A percentile compares a stretch with the other conserved stretches of the same genome.
Conservation (phyloP, 2,113 vertebrate species). For the Nestor notabilis region DNA sequence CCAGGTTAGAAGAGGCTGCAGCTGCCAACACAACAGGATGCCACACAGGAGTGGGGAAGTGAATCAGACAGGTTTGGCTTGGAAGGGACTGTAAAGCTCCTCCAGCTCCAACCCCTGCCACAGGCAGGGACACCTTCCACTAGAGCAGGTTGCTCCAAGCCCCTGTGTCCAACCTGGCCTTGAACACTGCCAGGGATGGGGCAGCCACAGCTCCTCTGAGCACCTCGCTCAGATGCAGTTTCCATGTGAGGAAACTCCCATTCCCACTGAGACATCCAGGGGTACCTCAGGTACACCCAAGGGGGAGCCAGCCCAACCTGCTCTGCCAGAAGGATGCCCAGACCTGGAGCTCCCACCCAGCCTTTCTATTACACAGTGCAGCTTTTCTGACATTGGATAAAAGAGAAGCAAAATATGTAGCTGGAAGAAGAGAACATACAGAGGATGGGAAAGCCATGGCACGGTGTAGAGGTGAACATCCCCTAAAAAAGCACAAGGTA, state of each 20-base stretch:
- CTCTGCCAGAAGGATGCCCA: background rate
- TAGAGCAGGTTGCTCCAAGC: too few species aligned
- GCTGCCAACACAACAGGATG: background rate
- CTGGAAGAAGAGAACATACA: rapidly evolving
- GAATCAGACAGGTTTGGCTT: background rate
- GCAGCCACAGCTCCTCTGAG: too few species aligned
- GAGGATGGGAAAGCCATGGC: background rate
- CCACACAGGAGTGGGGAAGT: background rate
- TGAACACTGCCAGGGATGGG: too few species aligned
- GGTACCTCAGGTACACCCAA: too few species aligned
- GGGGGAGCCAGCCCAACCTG: too few species aligned
- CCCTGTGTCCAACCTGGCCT: too few species aligned
- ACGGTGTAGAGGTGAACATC: background rate
- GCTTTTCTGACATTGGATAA: background rate
- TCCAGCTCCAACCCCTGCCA: too few species aligned
- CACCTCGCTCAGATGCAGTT: too few species aligned
- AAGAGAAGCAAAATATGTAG: too few species aligned
- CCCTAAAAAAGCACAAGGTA: background rate
- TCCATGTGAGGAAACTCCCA: too few species aligned
- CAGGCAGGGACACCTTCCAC: too few species aligned
- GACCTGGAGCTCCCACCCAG: background rate
- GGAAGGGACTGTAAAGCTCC: background rate
- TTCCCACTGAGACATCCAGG: too few species aligned
- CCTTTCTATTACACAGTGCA: background rate
- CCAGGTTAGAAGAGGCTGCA: background rate